These are phyloP conservation scores for Vicugna pacos DNA, from an alignment of 2,113 vertebrate species.

Conservation along the genomic window DNA sequence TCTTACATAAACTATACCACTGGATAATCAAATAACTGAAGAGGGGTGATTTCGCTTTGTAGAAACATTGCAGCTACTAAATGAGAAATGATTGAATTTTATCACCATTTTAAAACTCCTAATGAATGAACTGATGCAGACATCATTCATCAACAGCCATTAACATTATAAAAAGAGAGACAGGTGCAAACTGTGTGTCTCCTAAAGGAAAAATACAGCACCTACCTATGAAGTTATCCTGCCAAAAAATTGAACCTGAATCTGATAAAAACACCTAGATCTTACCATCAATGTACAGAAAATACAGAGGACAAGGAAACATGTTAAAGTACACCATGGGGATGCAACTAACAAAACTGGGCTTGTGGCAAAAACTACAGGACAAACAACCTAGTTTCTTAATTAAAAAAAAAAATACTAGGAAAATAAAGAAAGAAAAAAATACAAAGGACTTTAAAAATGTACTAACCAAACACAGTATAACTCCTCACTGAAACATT, in stretches of 20 bases:
- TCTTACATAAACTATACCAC: neutral
- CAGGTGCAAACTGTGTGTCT: neutral
- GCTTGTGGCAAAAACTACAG: neutral
- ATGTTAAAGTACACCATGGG: neutral
- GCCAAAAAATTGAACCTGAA: slow-evolving; percentile 19
- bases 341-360: neutral
- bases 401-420: neutral
- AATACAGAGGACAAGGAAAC: neutral
- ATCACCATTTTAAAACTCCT: slow-evolving; percentile 25
- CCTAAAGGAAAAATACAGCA: neutral
- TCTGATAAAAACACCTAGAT: slow-evolving; percentile 47
- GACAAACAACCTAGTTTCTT: neutral
- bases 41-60: neutral
- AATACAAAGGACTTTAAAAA: neutral
- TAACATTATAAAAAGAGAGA: neutral
- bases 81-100: slow-evolving; percentile 12
- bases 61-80: slow-evolving; percentile 3
- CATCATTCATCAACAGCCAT: neutral
- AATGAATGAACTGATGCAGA: slow-evolving; percentile 20
- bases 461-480: neutral
- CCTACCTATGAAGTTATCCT: neutral
- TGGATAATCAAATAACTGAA: slow-evolving; percentile 3
- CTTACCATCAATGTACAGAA: slow-evolving; percentile 32
- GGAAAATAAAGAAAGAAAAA: neutral
- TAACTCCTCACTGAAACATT: neutral